Conservation (phyloP, 2,888 invertebrate genomes). For the Dynastes maya region DNA sequence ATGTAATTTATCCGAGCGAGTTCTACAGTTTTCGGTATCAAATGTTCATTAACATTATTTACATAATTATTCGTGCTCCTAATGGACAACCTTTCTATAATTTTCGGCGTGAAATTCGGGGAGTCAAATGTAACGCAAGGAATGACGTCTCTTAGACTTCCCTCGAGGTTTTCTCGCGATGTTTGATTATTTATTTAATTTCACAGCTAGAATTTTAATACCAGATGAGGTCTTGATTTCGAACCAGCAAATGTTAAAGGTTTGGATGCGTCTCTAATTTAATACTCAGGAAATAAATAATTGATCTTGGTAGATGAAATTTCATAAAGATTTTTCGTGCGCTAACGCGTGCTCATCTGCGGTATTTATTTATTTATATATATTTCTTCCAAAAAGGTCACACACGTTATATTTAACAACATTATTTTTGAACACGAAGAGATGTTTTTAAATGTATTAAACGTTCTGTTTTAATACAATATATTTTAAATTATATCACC, state of each 20-base stretch:
- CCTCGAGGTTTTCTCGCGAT: not conserved
- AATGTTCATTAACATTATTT: constrained; percentile 24
- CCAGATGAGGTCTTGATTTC: not conserved
- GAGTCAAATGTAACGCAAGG: not conserved
- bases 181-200: constrained; percentile 11
- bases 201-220: not conserved
- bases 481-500: too few species aligned
- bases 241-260: not conserved
- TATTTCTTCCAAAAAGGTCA: too few species aligned
- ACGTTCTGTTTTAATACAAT: too few species aligned
- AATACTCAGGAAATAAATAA: too few species aligned
- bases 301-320: too few species aligned
- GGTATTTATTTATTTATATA: too few species aligned
- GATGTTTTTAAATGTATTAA: too few species aligned
- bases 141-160: not conserved
- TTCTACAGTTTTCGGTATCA: constrained; percentile 6
- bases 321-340: too few species aligned
- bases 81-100: constrained; percentile 1
- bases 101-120: not conserved
- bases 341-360: too few species aligned
- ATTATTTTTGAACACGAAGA: too few species aligned
- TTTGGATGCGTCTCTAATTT: not conserved
- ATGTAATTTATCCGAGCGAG: constrained; percentile 24
- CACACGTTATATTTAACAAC: too few species aligned
- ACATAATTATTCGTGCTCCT: constrained; percentile 12